Evolutionary conservation across 1,140 invertebrate species (phyloP).

Genomic region (Melanaphis sacchari): DNA sequence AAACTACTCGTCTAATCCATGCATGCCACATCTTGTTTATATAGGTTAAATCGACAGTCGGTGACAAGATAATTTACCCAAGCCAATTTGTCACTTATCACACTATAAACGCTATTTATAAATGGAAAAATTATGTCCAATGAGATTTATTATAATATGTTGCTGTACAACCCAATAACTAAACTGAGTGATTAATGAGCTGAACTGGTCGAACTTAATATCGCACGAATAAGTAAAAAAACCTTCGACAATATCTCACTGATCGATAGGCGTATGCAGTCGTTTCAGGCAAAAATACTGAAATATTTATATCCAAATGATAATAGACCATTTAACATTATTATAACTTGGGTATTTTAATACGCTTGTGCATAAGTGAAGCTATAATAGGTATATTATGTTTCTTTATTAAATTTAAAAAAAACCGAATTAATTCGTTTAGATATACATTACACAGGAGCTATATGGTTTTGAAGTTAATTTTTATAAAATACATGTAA

Average conservation of each 20-base stretch:
- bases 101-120: neutral
- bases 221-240: neutral
- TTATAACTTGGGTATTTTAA: neutral
- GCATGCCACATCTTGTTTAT: neutral
- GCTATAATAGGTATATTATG: neutral
- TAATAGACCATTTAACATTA: neutral
- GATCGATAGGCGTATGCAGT: neutral
- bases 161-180: neutral
- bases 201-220: neutral
- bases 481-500: neutral
- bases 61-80: neutral
- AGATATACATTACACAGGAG: neutral
- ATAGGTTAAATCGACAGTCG: neutral
- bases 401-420: neutral
- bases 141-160: neutral
- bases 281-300: neutral
- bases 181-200: neutral
- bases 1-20: no score
- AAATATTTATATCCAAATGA: neutral
- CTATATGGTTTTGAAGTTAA: neutral
- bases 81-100: neutral
- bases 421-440: neutral
- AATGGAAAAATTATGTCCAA: neutral
- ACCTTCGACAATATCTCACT: neutral
- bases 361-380: neutral